These are phyloP conservation scores for Leucoraja ocellata DNA, from an alignment of 2,797 vertebrate genomes.

Conservation along the genomic window DNA sequence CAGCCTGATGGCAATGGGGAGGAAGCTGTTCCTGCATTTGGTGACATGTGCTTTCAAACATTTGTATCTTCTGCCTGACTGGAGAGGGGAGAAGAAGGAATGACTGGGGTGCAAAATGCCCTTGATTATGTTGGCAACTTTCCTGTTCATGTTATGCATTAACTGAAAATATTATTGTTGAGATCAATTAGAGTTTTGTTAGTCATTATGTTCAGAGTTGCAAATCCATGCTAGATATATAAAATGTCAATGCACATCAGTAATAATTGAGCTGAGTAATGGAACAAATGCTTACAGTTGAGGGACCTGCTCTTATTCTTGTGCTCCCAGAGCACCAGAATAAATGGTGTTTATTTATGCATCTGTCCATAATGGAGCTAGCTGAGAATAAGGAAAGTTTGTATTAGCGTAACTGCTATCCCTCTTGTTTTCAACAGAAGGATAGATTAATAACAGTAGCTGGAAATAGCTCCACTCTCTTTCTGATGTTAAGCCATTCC, in stretches of 20 bases:
- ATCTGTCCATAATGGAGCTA: neutral
- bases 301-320: neutral
- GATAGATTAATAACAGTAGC: neutral
- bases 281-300: neutral
- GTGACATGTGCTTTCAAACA: too few relatives aligned
- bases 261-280: neutral
- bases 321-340: neutral
- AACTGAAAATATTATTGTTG: neutral
- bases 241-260: neutral
- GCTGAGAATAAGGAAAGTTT: neutral
- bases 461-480: too few relatives aligned
- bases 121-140: too few relatives aligned
- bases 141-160: neutral
- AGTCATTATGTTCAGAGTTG: neutral
- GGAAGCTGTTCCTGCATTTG: too few relatives aligned
- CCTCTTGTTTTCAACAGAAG: neutral
- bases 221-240: neutral
- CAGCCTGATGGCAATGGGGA: too few relatives aligned
- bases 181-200: neutral
- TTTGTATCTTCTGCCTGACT: too few relatives aligned
- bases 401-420: neutral
- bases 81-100: too few relatives aligned
- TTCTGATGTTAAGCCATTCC: too few relatives aligned
- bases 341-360: neutral
- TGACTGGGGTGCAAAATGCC: too few relatives aligned